A percentile compares a stretch with the other conserved stretches of the same genome.
Evolutionary conservation across 2,888 invertebrate genomes (phyloP).

Genomic region (Macrophya alboannulata): DNA sequence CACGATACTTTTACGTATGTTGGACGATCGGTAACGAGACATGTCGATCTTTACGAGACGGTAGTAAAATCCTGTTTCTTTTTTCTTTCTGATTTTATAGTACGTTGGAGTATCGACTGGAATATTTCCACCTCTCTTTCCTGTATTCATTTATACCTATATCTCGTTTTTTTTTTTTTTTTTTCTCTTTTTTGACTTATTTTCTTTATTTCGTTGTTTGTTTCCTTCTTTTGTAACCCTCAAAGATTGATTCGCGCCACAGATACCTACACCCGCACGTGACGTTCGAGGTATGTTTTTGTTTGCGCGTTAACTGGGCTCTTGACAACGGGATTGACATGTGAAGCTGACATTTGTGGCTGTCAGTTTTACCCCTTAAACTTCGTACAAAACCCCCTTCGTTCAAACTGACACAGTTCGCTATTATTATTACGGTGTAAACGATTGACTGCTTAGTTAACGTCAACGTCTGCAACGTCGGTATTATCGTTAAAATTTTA

Average conservation of each 20-base stretch:
- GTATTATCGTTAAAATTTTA: not conserved
- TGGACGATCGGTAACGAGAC: not conserved
- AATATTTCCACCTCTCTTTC: constrained; percentile 10
- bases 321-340: constrained; percentile 75
- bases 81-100: not conserved
- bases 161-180: not conserved
- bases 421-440: not conserved
- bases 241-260: constrained; percentile 36
- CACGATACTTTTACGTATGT: not conserved
- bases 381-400: constrained; percentile 6
- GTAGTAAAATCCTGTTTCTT: not conserved
- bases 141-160: not conserved
- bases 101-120: not conserved
- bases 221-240: not conserved
- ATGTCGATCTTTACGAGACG: not conserved
- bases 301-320: constrained; percentile 63
- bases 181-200: too few relatives aligned
- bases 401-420: constrained; percentile 38
- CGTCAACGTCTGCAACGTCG: not conserved
- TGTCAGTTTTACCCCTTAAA: constrained; percentile 65
- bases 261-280: constrained; percentile 27
- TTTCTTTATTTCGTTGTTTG: not conserved
- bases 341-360: constrained; percentile 74
- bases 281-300: constrained; percentile 61
- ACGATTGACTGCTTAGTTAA: not conserved